Percentiles rank a stretch among this genome's conserved stretches.
phyloP scores from a whole-genome alignment of 2,888 invertebrate species.

The Plebejus melissa region DNA sequence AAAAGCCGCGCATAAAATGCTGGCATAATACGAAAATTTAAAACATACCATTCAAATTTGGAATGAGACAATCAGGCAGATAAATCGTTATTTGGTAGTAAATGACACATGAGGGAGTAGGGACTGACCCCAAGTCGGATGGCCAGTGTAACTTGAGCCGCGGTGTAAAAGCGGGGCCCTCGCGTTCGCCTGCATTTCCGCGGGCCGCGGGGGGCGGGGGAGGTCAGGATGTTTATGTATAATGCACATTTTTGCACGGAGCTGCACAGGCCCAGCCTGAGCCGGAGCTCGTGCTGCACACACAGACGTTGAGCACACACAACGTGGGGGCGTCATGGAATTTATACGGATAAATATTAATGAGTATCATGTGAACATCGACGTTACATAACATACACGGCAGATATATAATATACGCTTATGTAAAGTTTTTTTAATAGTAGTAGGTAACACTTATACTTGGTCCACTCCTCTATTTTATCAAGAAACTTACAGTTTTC shows the following conservation, averaged over 20 bases:
- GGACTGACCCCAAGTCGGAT: slow-evolving; percentile 54
- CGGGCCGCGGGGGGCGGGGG: slow-evolving; percentile 46
- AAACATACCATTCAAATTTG: slow-evolving; percentile 29
- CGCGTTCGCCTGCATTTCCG: slow-evolving; percentile 50
- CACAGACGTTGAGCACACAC: slow-evolving; percentile 40
- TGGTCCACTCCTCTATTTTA: too few species aligned
- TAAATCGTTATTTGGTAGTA: slow-evolving; percentile 40
- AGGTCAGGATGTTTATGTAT: slow-evolving; percentile 57
- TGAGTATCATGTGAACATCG: slow-evolving; percentile 9
- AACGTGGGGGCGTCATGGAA: slow-evolving; percentile 33
- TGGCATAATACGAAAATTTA: slow-evolving; percentile 1
- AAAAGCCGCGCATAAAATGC: neutral
- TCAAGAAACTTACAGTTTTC: too few species aligned
- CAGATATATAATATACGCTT: neutral
- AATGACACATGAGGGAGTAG: slow-evolving; percentile 64
- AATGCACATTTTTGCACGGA: slow-evolving; percentile 74
- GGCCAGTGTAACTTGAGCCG: slow-evolving; percentile 56
- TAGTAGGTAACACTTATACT: neutral
- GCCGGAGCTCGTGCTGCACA: slow-evolving; percentile 65
- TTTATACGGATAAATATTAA: slow-evolving; percentile 27
- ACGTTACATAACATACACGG: neutral
- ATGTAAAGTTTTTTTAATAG: neutral
- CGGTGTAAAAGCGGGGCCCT: slow-evolving; percentile 47
- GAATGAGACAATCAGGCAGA: slow-evolving; percentile 38
- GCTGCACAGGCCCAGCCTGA: slow-evolving; percentile 63